phyloP scores from a whole-genome alignment of 2,113 vertebrate genomes.

The Laticauda colubrina region DNA sequence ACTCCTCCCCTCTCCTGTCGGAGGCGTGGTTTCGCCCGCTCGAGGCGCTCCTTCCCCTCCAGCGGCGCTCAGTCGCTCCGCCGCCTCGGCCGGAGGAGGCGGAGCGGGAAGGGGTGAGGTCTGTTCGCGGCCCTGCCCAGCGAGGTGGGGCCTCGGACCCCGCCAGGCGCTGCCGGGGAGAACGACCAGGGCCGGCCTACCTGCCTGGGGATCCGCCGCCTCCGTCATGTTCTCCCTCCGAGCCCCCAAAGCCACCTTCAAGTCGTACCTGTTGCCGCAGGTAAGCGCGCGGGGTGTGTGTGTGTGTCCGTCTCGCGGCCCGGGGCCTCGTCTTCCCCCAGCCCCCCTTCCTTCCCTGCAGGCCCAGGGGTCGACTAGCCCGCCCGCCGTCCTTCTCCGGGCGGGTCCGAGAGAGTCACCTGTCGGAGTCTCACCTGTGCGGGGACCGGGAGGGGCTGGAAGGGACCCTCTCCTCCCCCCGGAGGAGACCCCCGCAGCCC shows the following conservation, averaged over 20 bases:
- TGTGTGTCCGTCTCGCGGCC: background rate
- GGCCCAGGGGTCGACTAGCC: background rate
- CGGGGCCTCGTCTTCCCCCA: background rate
- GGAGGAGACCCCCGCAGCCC: background rate
- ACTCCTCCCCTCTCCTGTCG: background rate
- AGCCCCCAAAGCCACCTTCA: conserved; percentile 85
- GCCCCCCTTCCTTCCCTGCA: background rate
- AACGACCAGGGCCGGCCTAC: background rate
- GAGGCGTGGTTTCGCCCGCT: background rate
- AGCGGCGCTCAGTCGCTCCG: background rate
- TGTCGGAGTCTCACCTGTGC: background rate
- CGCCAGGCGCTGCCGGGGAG: background rate
- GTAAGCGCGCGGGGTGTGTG: conserved; percentile 67
- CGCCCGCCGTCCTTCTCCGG: background rate
- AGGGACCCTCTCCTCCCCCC: no score
- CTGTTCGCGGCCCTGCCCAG: background rate
- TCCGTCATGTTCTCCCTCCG: conserved; percentile 83
- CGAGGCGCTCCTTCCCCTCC: background rate
- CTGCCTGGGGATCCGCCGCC: background rate
- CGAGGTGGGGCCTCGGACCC: background rate
- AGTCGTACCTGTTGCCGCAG: conserved; percentile 89
- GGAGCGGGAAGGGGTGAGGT: background rate
- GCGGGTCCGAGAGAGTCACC: background rate
- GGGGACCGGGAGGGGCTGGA: no score
- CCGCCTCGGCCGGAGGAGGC: background rate